These are phyloP conservation scores for Mus caroli DNA, from an alignment of 2,797 vertebrate genomes.

Conservation along the genomic window DNA sequence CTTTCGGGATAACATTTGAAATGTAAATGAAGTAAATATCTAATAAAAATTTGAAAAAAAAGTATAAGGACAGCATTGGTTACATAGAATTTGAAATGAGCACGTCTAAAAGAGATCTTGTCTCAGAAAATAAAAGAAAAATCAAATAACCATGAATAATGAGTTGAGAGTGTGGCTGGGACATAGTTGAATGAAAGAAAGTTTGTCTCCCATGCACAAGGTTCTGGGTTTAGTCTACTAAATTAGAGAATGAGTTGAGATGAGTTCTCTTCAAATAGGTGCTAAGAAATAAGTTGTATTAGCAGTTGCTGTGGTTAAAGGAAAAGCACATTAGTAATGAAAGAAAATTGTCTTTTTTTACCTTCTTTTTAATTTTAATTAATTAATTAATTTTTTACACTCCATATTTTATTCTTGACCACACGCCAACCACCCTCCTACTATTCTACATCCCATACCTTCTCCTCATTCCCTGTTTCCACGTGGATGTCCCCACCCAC, in stretches of 20 bases:
- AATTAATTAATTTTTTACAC: too few relatives aligned
- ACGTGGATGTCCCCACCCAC: too few relatives aligned
- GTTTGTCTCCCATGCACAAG: neutral
- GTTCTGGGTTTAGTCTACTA: neutral
- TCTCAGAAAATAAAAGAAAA: neutral
- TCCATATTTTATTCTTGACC: too few relatives aligned
- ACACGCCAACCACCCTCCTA: too few relatives aligned
- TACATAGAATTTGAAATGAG: neutral
- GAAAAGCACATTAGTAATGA: neutral
- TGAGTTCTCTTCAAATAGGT: neutral
- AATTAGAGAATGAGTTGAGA: neutral
- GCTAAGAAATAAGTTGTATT: neutral
- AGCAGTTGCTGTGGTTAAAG: neutral
- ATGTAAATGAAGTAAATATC: too few relatives aligned
- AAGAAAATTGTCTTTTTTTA: neutral
- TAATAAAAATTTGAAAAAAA: too few relatives aligned
- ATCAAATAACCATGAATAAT: too few relatives aligned
- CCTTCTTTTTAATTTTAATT: too few relatives aligned
- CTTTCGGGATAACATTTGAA: too few relatives aligned
- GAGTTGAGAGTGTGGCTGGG: rapidly evolving
- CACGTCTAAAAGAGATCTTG: neutral
- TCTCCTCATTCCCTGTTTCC: too few relatives aligned
- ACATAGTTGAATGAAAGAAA: neutral
- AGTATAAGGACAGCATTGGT: too few relatives aligned
- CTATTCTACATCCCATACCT: too few relatives aligned